Base-by-base conservation (phyloP, 2,797 vertebrate genomes). In the Pristis pectinata region DNA sequence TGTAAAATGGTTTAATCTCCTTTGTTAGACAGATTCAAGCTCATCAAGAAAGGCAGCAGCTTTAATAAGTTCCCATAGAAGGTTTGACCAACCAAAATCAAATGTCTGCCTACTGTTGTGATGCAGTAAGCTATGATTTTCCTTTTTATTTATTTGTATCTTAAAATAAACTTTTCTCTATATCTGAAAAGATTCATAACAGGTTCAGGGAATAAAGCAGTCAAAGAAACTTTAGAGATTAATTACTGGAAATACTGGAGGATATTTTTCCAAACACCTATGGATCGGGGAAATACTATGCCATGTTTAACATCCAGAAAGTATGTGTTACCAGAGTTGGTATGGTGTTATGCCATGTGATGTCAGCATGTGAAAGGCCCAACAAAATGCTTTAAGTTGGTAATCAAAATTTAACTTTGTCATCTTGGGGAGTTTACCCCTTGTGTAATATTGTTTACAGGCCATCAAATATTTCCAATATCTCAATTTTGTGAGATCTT, bases 341-440 rank as follows among this genome's bases (percentile, higher is more conserved):
- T 93, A 41, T 34, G 70, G 27, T 76, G 76, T 17, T 94, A 24
- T 94, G 70, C 44, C 92, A 94, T 94, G 70, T n/a, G 70, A 72
- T 72, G 37, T 24, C 64, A 72, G 64, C 92, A 70, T 13, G 44
- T 53, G 92, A 37, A 53, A 76, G 49, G 44, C 44, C 67, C 64
- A 61, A 37, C 53, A 70, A 11, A 74, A 17, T 74, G 5, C 4
- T n/a, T 76, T 74, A 13, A 19, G 27, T 74, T 74, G 70, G 24
- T 74, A 74, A 76, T 56, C 67, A 67, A 93, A 49, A 70, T 44
- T 24, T 67, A 59, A 72, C 3, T 24, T 27, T 22, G 34, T 89
- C 15, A 59, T 61, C 17, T 87, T 91, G 56, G 27, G 49, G 83
- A 61, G 56, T 34, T 87, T 53, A 30, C 53, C 34, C 83, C 22